Evolutionary conservation across 1,140 invertebrate genomes (phyloP).

Genomic region (Hetaerina americana): DNA sequence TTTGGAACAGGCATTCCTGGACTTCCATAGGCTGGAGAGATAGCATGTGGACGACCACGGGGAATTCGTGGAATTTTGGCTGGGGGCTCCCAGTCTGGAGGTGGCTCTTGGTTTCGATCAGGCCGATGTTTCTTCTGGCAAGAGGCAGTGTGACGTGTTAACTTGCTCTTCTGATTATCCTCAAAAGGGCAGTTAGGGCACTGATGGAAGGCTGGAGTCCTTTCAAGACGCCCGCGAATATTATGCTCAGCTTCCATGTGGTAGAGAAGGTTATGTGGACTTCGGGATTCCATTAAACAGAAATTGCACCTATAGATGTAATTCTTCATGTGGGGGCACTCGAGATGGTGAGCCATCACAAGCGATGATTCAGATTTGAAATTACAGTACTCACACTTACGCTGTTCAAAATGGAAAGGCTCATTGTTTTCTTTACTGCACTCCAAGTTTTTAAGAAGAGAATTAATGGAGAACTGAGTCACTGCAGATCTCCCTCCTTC

Average conservation of each 20-base stretch:
- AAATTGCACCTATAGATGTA: conserved; percentile 74
- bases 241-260: conserved; percentile 87
- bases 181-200: conserved; percentile 91
- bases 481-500: conserved; percentile 47
- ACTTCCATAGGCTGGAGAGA: conserved; percentile 13
- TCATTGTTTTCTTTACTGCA: conserved; percentile 81
- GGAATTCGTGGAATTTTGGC: conserved; percentile 73
- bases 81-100: conserved; percentile 79
- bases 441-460: conserved; percentile 67
- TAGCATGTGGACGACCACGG: conserved; percentile 33
- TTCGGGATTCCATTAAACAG: conserved; percentile 67
- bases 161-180: conserved; percentile 86
- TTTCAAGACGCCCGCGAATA: conserved; percentile 64
- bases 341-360: conserved; percentile 78
- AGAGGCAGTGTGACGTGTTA: conserved; percentile 74
- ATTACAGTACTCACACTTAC: conserved; percentile 80
- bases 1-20: neutral
- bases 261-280: conserved; percentile 74
- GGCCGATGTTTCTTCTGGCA: conserved; percentile 85
- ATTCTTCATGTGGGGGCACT: conserved; percentile 83
- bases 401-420: conserved; percentile 61
- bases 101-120: conserved; percentile 69
- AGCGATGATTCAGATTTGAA: conserved; percentile 84
- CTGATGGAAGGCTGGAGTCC: conserved; percentile 76
- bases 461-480: conserved; percentile 63